Evolutionary conservation across 2,113 vertebrate species (phyloP).

Genomic region (Ranitomeya imitator): DNA sequence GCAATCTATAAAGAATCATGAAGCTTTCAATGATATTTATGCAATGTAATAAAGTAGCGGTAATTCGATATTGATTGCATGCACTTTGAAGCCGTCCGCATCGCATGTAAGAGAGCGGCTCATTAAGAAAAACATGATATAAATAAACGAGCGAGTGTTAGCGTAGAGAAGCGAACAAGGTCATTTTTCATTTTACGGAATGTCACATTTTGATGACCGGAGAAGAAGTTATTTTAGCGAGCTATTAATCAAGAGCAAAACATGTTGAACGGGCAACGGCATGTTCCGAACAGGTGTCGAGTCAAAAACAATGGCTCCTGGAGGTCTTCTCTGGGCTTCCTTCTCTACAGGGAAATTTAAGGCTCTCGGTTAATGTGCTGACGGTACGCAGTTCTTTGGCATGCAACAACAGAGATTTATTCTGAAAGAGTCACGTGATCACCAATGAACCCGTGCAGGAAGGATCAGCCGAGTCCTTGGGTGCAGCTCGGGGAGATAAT

Average conservation of each 20-base stretch:
- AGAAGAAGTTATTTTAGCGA: slow-evolving; percentile 26
- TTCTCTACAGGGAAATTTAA: not conserved
- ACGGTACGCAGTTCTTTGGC: not conserved
- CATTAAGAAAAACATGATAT: not conserved
- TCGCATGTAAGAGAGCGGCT: not conserved
- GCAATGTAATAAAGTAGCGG: slow-evolving; percentile 17
- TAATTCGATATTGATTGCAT: not conserved
- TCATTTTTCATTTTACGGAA: slow-evolving; percentile 28
- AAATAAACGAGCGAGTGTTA: not conserved
- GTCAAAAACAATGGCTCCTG: not conserved
- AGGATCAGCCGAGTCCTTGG: not conserved
- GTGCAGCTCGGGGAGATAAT: not conserved
- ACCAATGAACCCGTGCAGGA: not conserved
- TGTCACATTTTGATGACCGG: slow-evolving; percentile 39
- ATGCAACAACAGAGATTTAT: slow-evolving; percentile 34
- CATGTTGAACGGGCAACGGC: not conserved
- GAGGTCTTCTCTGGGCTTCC: not conserved
- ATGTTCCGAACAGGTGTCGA: slow-evolving; percentile 3
- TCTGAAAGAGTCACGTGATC: not conserved
- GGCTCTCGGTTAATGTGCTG: not conserved
- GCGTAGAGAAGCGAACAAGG: not conserved
- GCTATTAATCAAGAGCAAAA: slow-evolving; percentile 32
- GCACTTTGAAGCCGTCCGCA: not conserved
- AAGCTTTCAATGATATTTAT: not conserved
- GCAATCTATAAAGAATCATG: not conserved